Base-by-base conservation (phyloP, 2,113 vertebrate species). In the Rhipidura dahli region DNA sequence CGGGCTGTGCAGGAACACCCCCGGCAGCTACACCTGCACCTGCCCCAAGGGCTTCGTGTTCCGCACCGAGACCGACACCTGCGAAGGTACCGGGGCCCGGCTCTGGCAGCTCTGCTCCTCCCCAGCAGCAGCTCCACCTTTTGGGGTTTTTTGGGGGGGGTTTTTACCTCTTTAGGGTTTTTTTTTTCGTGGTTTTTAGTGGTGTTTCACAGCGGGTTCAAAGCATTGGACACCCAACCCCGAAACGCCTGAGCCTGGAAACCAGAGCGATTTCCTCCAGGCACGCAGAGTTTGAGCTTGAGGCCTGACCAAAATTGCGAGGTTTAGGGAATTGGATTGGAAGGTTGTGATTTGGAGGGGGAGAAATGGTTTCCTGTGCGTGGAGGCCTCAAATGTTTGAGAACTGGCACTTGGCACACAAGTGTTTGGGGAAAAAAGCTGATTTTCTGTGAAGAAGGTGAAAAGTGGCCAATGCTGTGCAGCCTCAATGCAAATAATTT, bases 31-130 rank as follows among this genome's bases (percentile, higher is more conserved):
- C 98, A 99, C 98, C 51, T 99, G 99, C 97, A 99, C 98, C 22
- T 99, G 99, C 92, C 99, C 99, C 19, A 99, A 99, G 72, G 99
- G 99, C 37, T 99, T 98, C 15, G 97, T 99, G 95, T 99, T 99
- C 97, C 99, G 99, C 93, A 98, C 98, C 0, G 99, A 99, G 61
- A 99, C 99, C 0, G 99, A 99, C 91, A 99, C 99, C 1, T 99
- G 99, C 44, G 99, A 99, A 98, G 99, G 99, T 99, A 94, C 96
- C 1, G 11, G 56, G 60, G 26, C 78, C 76, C 57, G 1, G 37
- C 54, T 61, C 56, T 35, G 2, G 7, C 0, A 1, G 26, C 50
- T 16, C 63, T 23, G 33, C 30, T 59, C 37, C 64, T 53, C 71
- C 45, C 31, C 50, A 5, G 78, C 85, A 61, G 47, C 47, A 26